These are phyloP conservation scores for Nemoura dubitans DNA, from an alignment of 2,888 invertebrate genomes.

Conservation along the genomic window DNA sequence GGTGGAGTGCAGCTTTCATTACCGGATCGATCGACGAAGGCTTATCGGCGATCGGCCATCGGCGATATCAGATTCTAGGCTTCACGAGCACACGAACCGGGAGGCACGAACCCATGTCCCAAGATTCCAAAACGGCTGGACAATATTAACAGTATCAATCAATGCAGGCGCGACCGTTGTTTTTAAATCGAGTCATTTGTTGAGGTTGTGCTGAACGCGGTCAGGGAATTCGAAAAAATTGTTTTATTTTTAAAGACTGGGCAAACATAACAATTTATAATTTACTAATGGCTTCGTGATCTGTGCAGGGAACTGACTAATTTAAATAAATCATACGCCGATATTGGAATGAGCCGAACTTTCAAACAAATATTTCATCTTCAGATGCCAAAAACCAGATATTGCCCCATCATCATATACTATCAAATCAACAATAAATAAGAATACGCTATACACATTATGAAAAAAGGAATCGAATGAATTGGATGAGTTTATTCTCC, in stretches of 20 bases:
- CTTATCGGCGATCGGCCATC: background rate
- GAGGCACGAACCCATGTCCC: background rate
- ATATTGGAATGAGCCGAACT: no score
- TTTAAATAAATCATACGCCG: background rate
- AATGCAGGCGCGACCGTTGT: background rate
- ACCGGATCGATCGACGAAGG: background rate
- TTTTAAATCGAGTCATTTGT: background rate
- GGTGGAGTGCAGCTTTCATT: background rate
- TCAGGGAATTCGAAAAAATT: background rate
- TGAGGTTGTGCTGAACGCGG: background rate
- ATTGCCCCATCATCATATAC: background rate
- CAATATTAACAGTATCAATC: background rate
- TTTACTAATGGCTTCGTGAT: background rate
- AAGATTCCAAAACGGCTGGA: background rate
- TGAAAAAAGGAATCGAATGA: background rate
- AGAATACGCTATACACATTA: background rate
- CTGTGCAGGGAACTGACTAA: background rate
- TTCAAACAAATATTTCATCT: background rate
- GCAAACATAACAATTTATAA: background rate
- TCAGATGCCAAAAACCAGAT: background rate
- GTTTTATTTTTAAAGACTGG: background rate
- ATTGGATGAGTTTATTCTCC: background rate
- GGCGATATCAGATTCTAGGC: background rate
- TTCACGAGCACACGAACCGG: background rate
- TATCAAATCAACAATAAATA: background rate